phyloP scores from a whole-genome alignment of 2,888 invertebrate species.

The Apodemia zela region DNA sequence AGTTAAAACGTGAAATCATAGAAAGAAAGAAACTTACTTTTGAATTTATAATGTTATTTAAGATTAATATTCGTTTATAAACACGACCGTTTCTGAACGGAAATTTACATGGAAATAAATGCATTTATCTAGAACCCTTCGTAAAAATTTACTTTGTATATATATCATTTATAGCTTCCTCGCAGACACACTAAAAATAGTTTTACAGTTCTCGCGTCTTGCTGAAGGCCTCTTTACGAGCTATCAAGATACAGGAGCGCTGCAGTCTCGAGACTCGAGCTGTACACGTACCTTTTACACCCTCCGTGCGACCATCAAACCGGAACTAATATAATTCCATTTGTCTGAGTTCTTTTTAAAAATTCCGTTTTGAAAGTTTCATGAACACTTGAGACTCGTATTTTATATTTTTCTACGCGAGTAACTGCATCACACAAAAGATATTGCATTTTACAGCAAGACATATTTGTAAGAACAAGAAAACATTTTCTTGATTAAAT shows the following conservation, averaged over 20 bases:
- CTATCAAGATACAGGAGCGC: background rate
- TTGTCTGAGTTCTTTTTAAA: slow-evolving; percentile 10
- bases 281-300: background rate
- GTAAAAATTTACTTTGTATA: background rate
- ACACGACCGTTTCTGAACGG: too few relatives aligned
- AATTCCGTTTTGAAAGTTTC: background rate
- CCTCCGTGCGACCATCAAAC: slow-evolving; percentile 16
- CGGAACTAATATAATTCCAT: slow-evolving; percentile 23
- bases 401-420: background rate
- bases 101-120: too few relatives aligned
- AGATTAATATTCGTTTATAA: too few relatives aligned
- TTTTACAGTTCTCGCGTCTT: background rate
- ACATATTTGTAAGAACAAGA: background rate
- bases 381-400: slow-evolving; percentile 16
- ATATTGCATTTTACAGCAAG: background rate
- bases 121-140: too few relatives aligned
- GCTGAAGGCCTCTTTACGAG: slow-evolving; percentile 7
- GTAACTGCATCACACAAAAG: slow-evolving; percentile 1
- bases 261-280: background rate
- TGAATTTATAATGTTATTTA: too few relatives aligned
- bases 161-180: background rate
- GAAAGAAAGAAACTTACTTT: too few relatives aligned
- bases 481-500: background rate
- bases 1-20: too few relatives aligned
- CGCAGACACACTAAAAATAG: background rate